These are phyloP conservation scores for Oncorhynchus kisutch DNA, from an alignment of 2,113 vertebrate species.

Conservation along the genomic window DNA sequence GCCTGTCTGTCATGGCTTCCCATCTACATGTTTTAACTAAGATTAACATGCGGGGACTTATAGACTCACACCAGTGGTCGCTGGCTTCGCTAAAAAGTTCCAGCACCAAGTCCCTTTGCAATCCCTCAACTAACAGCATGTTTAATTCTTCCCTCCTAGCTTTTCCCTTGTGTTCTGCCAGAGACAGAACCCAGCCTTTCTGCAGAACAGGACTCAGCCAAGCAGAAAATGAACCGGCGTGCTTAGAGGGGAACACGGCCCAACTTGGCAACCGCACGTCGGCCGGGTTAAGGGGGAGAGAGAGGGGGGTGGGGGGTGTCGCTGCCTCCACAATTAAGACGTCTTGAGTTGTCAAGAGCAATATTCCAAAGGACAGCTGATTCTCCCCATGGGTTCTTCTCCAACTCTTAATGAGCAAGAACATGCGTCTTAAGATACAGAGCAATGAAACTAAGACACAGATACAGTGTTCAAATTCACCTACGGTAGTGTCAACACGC, in stretches of 20 bases:
- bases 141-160: background rate
- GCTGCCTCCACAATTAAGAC: conserved; percentile 1
- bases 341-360: conserved; percentile 3
- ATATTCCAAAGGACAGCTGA: background rate
- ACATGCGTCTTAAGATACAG: background rate
- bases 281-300: conserved; percentile 25
- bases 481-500: too few relatives aligned
- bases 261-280: conserved; percentile 63
- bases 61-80: background rate
- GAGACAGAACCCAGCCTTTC: conserved; percentile 42
- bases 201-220: conserved; percentile 42
- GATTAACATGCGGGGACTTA: too few relatives aligned
- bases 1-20: too few relatives aligned
- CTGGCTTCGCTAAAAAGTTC: too few relatives aligned
- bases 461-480: too few relatives aligned
- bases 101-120: background rate
- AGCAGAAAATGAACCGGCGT: conserved; percentile 60
- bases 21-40: too few relatives aligned
- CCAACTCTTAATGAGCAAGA: background rate
- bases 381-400: background rate
- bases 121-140: background rate
- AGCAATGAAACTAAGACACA: too few relatives aligned
- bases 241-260: conserved; percentile 48
- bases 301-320: conserved; percentile 27
- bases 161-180: conserved; percentile 12